These are phyloP conservation scores for Pampusana beccarii DNA, from an alignment of 2,113 vertebrate genomes.

Conservation along the genomic window DNA sequence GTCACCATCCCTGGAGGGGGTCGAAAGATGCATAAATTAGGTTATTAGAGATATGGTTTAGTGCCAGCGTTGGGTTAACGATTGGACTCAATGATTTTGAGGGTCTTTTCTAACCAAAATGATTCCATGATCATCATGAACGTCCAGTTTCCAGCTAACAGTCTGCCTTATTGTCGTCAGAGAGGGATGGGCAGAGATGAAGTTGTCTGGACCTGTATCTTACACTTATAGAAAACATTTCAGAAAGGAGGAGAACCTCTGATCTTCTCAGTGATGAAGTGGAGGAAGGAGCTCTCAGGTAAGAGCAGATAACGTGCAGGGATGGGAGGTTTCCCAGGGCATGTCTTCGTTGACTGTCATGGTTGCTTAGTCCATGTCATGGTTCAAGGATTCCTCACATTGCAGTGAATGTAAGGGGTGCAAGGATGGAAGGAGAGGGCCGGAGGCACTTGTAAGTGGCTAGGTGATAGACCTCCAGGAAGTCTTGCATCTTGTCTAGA, in stretches of 20 bases:
- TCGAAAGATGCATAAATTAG: too few species aligned
- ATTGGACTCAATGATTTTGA: too few species aligned
- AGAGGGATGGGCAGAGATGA: not conserved
- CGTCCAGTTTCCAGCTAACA: not conserved
- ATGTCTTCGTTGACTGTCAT: not conserved
- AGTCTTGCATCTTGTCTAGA: not conserved
- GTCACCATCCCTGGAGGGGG: too few species aligned
- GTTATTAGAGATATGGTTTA: too few species aligned
- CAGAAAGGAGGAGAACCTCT: not conserved
- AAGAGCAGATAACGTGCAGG: not conserved
- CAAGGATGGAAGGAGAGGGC: not conserved
- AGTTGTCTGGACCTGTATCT: not conserved
- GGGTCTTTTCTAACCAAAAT: too few species aligned
- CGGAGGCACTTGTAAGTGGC: not conserved
- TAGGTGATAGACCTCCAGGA: not conserved
- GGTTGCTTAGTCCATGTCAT: fast-evolving
- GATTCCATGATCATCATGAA: too few species aligned
- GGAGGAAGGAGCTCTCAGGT: not conserved
- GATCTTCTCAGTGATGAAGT: not conserved
- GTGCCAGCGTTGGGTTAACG: too few species aligned
- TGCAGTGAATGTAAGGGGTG: not conserved
- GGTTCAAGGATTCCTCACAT: not conserved
- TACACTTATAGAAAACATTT: not conserved
- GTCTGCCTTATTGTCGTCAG: not conserved
- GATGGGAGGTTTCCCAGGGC: not conserved